A percentile compares a stretch with the other conserved stretches of the same genome.
phyloP scores from a whole-genome alignment of 1,140 invertebrate species.

The Melanaphis sacchari region DNA sequence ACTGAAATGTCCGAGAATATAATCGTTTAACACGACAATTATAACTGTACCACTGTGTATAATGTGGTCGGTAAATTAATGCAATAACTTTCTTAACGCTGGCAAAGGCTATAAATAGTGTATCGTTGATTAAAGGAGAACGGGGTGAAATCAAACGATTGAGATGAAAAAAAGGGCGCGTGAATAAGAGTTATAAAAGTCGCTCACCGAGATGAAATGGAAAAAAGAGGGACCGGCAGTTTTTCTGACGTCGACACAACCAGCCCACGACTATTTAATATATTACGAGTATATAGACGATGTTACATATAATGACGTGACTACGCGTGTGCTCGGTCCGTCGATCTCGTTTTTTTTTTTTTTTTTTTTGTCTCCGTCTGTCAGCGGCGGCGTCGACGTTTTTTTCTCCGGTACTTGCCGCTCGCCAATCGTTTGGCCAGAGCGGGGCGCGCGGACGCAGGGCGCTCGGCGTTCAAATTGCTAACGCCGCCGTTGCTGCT shows the following conservation, averaged over 20 bases:
- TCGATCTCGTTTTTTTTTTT: background rate
- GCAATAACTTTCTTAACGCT: no score
- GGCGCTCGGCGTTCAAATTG: background rate
- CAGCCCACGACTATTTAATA: background rate
- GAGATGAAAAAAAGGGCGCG: background rate
- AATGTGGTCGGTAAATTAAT: no score
- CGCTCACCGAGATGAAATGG: background rate
- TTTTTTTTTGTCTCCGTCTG: background rate
- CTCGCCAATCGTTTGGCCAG: background rate
- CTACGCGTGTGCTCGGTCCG: background rate
- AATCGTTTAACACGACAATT: no score
- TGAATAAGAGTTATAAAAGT: background rate
- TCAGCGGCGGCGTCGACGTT: constrained; percentile 22
- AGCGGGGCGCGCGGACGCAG: background rate
- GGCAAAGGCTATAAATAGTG: no score
- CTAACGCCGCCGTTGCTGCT: background rate
- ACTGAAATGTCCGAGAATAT: no score
- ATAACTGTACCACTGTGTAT: no score
- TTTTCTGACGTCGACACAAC: background rate
- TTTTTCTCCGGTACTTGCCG: background rate
- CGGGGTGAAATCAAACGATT: background rate
- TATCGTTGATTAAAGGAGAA: no score
- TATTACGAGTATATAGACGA: background rate
- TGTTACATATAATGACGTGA: background rate
- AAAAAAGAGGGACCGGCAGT: background rate